phyloP scores from a whole-genome alignment of 1,140 invertebrate species.

The Drosophila arawakana region DNA sequence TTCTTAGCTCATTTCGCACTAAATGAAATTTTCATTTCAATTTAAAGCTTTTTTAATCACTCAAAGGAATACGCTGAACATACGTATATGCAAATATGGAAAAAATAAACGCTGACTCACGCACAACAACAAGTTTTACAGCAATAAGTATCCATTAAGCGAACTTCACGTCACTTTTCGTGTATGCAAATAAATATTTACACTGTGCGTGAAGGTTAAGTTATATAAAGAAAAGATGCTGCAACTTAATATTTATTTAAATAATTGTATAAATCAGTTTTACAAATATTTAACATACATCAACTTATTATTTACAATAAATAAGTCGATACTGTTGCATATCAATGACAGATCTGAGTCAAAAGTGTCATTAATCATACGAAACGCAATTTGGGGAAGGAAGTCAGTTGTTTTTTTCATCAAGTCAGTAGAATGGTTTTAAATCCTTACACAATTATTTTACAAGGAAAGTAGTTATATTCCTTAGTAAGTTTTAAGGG shows the following conservation, averaged over 20 bases:
- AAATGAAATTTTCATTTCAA: conserved; percentile 68
- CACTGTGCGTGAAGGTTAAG: conserved; percentile 11
- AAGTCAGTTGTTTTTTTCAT: too few relatives aligned
- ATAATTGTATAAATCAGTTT: conserved; percentile 2
- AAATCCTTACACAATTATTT: too few relatives aligned
- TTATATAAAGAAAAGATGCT: conserved; percentile 4
- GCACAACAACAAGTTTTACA: conserved; percentile 13
- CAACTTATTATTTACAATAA: too few relatives aligned
- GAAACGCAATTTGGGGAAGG: too few relatives aligned
- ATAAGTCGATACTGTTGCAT: too few relatives aligned
- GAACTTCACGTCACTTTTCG: conserved; percentile 12
- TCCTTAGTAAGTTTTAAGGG: too few relatives aligned
- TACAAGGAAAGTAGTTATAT: too few relatives aligned
- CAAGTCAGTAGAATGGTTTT: too few relatives aligned
- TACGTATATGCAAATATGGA: conserved; percentile 2
- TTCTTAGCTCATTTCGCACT: conserved; percentile 61
- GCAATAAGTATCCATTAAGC: conserved; percentile 16
- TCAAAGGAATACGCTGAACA: conserved; percentile 30
- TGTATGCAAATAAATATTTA: conserved; percentile 10
- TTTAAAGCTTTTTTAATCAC: conserved; percentile 57
- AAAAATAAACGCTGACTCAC: conserved; percentile 33
- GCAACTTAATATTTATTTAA: conserved; percentile 6
- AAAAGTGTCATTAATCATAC: too few relatives aligned
- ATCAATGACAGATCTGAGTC: too few relatives aligned
- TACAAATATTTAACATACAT: neutral